A percentile compares a stretch with the other conserved stretches of the same genome.
Evolutionary conservation across 2,888 invertebrate genomes (phyloP).

Genomic region (Cotesia congregata): DNA sequence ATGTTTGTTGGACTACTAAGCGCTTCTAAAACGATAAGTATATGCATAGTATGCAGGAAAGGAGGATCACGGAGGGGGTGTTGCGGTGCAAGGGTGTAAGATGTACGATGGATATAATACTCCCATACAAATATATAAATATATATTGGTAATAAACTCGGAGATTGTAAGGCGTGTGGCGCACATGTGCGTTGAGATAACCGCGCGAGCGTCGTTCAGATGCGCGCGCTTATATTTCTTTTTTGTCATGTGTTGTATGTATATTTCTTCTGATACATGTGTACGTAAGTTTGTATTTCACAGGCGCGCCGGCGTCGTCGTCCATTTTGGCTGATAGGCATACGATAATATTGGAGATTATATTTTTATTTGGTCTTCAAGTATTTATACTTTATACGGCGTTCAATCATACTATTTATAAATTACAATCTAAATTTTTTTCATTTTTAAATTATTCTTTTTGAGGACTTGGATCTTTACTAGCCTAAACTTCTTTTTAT

Average conservation of each 20-base stretch:
- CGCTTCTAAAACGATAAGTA: not conserved
- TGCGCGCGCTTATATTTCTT: slow-evolving; percentile 6
- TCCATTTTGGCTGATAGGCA: slow-evolving; percentile 27
- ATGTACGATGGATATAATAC: slow-evolving; percentile 18
- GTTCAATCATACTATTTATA: not conserved
- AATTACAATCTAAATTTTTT: not conserved
- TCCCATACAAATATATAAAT: not conserved
- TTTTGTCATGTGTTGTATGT: not conserved
- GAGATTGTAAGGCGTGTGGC: slow-evolving; percentile 61
- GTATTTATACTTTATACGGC: not conserved
- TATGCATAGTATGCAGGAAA: not conserved
- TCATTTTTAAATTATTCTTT: no score
- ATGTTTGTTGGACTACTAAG: not conserved
- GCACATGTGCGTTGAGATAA: slow-evolving; percentile 58
- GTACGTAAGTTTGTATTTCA: not conserved
- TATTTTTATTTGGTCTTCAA: not conserved
- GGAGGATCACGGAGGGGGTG: slow-evolving; percentile 7
- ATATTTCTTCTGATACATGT: not conserved
- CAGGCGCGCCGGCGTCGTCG: slow-evolving; percentile 26
- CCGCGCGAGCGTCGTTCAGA: slow-evolving; percentile 14
- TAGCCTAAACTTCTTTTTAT: no score
- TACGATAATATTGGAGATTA: not conserved
- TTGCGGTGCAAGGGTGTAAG: slow-evolving; percentile 41
- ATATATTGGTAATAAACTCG: slow-evolving; percentile 60
- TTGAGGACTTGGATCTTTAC: no score